Conservation (phyloP, 2,888 invertebrate species). For the Volucella bombylans region DNA sequence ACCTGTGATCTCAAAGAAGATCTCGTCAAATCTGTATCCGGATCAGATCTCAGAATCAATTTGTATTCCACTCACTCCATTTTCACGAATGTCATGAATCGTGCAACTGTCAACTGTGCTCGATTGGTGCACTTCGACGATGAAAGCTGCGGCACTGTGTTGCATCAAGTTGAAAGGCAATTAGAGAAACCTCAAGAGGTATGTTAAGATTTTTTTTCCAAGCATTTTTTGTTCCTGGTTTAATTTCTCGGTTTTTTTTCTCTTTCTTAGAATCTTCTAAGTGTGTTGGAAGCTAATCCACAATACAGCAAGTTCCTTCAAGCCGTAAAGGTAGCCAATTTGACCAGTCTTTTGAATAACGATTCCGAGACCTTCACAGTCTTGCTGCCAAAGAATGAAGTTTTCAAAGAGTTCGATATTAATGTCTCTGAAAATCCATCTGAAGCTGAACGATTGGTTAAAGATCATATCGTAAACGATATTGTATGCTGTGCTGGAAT, state of each 20-base stretch:
- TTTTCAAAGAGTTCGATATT: constrained; percentile 81
- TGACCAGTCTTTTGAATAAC: constrained; percentile 79
- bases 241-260: background rate
- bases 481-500: constrained; percentile 82
- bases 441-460: constrained; percentile 79
- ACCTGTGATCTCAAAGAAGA: constrained; percentile 85
- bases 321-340: constrained; percentile 80
- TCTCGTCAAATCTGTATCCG: constrained; percentile 83
- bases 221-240: background rate
- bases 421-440: constrained; percentile 75
- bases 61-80: constrained; percentile 85
- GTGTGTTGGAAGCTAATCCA: constrained; percentile 79
- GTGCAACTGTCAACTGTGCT: constrained; percentile 88
- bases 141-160: constrained; percentile 86
- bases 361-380: constrained; percentile 79
- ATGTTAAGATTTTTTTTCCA: constrained; percentile 41
- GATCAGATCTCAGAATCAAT: constrained; percentile 84
- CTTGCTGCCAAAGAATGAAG: constrained; percentile 82
- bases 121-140: constrained; percentile 85
- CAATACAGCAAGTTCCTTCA: constrained; percentile 81
- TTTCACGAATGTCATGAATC: constrained; percentile 84
- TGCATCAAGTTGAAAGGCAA: constrained; percentile 86
- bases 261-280: constrained; percentile 77
- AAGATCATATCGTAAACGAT: constrained; percentile 81
- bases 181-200: constrained; percentile 82